phyloP scores from a whole-genome alignment of 2,888 invertebrate genomes.

The Cremastobaeus sp. region DNA sequence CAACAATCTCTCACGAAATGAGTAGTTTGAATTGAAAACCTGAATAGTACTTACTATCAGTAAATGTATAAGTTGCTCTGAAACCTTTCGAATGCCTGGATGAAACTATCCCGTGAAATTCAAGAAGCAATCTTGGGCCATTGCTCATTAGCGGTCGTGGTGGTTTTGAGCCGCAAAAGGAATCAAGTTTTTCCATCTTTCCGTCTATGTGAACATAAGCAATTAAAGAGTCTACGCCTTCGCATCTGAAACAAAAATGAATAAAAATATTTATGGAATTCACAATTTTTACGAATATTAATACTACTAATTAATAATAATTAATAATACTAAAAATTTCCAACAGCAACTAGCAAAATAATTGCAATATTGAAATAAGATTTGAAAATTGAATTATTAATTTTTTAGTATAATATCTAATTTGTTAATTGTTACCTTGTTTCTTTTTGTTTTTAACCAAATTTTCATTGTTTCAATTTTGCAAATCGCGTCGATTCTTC shows the following conservation, averaged over 20 bases:
- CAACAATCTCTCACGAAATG: not conserved
- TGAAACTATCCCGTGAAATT: slow-evolving; percentile 89
- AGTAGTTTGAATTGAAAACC: not conserved
- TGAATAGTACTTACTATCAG: slow-evolving; percentile 86
- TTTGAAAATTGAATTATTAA: no score
- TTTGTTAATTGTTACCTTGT: no score
- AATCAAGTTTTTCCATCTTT: slow-evolving; percentile 90
- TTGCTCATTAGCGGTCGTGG: slow-evolving; percentile 96
- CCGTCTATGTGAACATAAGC: slow-evolving; percentile 91
- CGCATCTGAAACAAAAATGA: slow-evolving; percentile 82
- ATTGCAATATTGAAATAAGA: no score
- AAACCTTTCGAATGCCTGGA: slow-evolving; percentile 91
- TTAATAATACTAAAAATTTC: no score
- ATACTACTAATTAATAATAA: no score
- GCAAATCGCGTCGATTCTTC: no score
- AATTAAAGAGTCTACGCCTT: slow-evolving; percentile 87
- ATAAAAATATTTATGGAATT: no score
- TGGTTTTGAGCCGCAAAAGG: slow-evolving; percentile 88
- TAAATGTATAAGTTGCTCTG: slow-evolving; percentile 91
- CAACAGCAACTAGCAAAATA: no score
- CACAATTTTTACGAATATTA: no score
- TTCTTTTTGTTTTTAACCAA: no score
- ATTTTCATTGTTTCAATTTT: no score
- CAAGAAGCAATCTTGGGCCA: slow-evolving; percentile 90
- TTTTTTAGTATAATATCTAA: no score